Conservation (phyloP, 2,113 vertebrate genomes). For the Hippocampus zosterae region DNA sequence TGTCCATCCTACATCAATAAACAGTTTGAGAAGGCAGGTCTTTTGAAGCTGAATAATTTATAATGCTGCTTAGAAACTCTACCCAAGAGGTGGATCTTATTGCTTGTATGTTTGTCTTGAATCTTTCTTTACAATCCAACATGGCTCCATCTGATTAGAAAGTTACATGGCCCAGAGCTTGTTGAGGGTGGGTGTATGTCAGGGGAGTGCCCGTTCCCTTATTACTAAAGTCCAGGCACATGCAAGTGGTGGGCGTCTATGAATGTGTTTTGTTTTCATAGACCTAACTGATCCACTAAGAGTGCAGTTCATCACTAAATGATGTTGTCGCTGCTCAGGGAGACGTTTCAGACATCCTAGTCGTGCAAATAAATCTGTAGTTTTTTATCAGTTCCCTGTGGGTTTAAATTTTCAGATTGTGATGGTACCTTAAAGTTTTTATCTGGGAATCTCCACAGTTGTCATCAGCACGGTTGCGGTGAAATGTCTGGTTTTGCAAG, state of each 20-base stretch:
- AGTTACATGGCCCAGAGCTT: slow-evolving; percentile 21
- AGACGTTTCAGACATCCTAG: slow-evolving; percentile 8
- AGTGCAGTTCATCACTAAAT: slow-evolving; percentile 3
- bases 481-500: slow-evolving; percentile 30
- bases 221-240: neutral
- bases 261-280: neutral
- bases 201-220: neutral
- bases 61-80: slow-evolving; percentile 79
- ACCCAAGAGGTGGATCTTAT: slow-evolving; percentile 68
- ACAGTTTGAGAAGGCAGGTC: slow-evolving; percentile 80
- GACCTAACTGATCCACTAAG: neutral
- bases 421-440: neutral
- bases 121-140: slow-evolving; percentile 77
- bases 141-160: slow-evolving; percentile 67
- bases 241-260: neutral
- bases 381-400: neutral
- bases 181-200: slow-evolving; percentile 13
- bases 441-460: neutral
- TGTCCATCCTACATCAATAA: slow-evolving; percentile 78
- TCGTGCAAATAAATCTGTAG: neutral
- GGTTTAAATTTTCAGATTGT: neutral
- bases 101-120: slow-evolving; percentile 74
- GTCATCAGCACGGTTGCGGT: neutral
- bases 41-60: slow-evolving; percentile 81
- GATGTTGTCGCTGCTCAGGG: slow-evolving; percentile 12